Conservation (phyloP, 2,113 vertebrate genomes). For the Pelusios castaneus region DNA sequence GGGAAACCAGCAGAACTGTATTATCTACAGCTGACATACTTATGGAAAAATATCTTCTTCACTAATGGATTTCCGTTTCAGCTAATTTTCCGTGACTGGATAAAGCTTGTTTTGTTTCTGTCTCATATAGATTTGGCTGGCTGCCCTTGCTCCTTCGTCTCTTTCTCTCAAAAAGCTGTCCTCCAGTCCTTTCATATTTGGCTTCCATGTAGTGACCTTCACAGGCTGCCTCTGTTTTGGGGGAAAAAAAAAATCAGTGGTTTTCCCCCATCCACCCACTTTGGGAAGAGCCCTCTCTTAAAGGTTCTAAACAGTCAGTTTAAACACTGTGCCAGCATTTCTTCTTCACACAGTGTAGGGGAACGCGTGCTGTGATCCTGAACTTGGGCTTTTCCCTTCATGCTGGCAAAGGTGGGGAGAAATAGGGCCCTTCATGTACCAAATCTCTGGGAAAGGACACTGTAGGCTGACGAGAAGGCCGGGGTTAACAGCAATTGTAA, state of each 20-base stretch:
- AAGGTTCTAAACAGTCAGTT: background rate
- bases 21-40: background rate
- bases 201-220: background rate
- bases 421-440: background rate
- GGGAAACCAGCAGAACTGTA: rapidly evolving
- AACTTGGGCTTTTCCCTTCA: background rate
- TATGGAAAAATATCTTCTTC: background rate
- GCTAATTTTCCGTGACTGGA: background rate
- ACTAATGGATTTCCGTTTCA: background rate
- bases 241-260: no score
- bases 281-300: background rate
- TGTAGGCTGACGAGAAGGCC: background rate
- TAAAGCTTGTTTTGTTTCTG: conserved; percentile 1
- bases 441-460: background rate
- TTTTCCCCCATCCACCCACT: background rate
- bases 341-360: background rate
- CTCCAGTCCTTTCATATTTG: background rate
- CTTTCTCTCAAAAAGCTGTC: no score
- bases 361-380: background rate
- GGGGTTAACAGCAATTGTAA: background rate
- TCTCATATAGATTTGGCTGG: background rate
- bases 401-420: background rate
- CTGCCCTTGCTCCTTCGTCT: rapidly evolving
- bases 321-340: background rate
- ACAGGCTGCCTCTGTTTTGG: background rate